Evolutionary conservation across 2,888 invertebrate species (phyloP).

Genomic region (Tenthredo notha): DNA sequence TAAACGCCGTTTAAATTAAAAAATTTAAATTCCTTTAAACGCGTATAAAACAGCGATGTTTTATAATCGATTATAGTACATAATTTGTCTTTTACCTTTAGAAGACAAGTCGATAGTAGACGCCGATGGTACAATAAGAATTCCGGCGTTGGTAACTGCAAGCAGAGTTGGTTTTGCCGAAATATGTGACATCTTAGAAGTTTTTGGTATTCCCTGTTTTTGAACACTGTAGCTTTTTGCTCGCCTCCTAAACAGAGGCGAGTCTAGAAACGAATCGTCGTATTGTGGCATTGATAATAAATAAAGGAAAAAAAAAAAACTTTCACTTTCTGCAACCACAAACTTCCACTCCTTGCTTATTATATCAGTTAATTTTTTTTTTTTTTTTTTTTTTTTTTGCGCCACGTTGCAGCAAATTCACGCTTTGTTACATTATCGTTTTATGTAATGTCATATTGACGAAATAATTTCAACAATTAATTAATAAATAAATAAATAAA

Average conservation of each 20-base stretch:
- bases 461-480: background rate
- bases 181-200: conserved; percentile 70
- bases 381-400: too few relatives aligned
- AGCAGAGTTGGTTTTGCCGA: conserved; percentile 74
- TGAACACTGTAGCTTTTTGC: conserved; percentile 75
- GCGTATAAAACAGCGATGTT: too few relatives aligned
- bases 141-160: conserved; percentile 74
- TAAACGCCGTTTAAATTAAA: too few relatives aligned
- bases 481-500: too few relatives aligned
- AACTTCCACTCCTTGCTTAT: background rate
- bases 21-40: too few relatives aligned
- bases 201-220: conserved; percentile 72
- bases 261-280: conserved; percentile 76
- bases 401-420: background rate
- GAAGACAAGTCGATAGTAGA: conserved; percentile 69
- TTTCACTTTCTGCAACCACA: conserved; percentile 30
- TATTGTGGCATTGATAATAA: conserved; percentile 72
- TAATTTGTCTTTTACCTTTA: conserved; percentile 70
- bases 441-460: too few relatives aligned
- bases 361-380: background rate
- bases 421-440: background rate
- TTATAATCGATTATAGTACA: background rate
- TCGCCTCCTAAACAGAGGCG: conserved; percentile 75
- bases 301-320: background rate
- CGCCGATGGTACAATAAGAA: conserved; percentile 71